Evolutionary conservation across 2,888 invertebrate genomes (phyloP), one percentile per base, ranked within the genome.

Genomic region (Trimorus sp.): DNA sequence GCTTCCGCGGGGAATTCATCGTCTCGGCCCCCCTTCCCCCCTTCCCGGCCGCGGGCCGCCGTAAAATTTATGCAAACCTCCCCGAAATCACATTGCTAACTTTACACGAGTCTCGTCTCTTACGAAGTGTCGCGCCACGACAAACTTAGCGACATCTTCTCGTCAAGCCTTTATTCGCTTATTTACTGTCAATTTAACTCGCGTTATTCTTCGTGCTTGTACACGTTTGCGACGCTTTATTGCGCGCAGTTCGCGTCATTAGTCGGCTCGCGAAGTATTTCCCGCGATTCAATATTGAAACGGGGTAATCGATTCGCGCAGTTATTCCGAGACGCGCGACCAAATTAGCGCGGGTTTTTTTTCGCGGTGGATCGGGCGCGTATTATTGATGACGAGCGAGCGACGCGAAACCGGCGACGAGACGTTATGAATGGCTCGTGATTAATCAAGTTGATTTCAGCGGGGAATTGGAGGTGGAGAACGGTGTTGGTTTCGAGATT

Each of bases 11-110:
- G 80, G 83, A 79, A 83, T 79, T 73, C 76, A 53, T 14, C n/a
- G 14, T 14, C 51, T 63, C 70, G 51, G 66, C 54, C 60, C n/a
- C 12, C 36, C 45, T 9, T 26, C 26, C 54, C 36, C 42, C 66
- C 14, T 36, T 59, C 66, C 54, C 63, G 58, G 54, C 60, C 76
- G 59, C 49, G 83, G 83, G 77, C 81, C 65, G 79, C 78, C 76
- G 71, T 73, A 76, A 83, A 83, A 83, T 83, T 83, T 81, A 83
- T 83, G 83, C 81, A 83, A 83, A 83, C 81, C 81, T 78, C 68
- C 76, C 68, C 78, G 78, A 83, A 81, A 83, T 83, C 83, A 81
- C 83, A 83, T 83, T 79, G 81, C 83, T 76, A 83, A 83, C 80
- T 83, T 83, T 81, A 83, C 81, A 81, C 68, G 83, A 81, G 78